phyloP scores from a whole-genome alignment of 1,140 invertebrate genomes.

The Bombus soroeensis region DNA sequence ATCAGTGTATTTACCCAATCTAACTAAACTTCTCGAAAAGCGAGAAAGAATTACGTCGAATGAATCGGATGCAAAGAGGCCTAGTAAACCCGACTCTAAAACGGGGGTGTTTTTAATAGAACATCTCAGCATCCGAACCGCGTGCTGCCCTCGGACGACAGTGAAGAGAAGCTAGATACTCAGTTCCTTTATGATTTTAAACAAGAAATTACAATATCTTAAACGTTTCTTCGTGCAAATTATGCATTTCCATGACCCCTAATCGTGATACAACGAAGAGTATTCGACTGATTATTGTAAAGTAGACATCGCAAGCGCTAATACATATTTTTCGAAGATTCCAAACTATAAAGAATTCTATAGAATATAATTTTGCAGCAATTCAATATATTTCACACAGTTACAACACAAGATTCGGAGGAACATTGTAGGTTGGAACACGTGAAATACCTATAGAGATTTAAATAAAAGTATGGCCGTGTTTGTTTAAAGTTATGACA shows the following conservation, averaged over 20 bases:
- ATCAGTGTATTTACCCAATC: no score
- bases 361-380: neutral
- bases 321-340: neutral
- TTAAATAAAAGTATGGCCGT: neutral
- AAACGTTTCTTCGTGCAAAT: neutral
- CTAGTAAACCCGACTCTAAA: neutral
- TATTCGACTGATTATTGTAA: no score
- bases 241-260: neutral
- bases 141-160: slow-evolving; percentile 73
- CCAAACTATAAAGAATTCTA: neutral
- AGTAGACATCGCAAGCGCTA: neutral
- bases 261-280: neutral
- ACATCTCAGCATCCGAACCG: slow-evolving; percentile 51
- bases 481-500: slow-evolving; percentile 20
- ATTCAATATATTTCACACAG: neutral
- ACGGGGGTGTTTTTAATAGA: slow-evolving; percentile 43
- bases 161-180: slow-evolving; percentile 50
- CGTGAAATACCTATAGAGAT: neutral
- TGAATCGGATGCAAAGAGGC: neutral
- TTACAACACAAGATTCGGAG: neutral
- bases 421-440: neutral
- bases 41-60: neutral
- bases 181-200: slow-evolving; percentile 35
- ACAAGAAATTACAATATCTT: slow-evolving; percentile 12
- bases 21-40: neutral